Evolutionary conservation across 2,888 invertebrate species (phyloP), one percentile per base, ranked within the genome.

Genomic region (Phaonia tiefii): DNA sequence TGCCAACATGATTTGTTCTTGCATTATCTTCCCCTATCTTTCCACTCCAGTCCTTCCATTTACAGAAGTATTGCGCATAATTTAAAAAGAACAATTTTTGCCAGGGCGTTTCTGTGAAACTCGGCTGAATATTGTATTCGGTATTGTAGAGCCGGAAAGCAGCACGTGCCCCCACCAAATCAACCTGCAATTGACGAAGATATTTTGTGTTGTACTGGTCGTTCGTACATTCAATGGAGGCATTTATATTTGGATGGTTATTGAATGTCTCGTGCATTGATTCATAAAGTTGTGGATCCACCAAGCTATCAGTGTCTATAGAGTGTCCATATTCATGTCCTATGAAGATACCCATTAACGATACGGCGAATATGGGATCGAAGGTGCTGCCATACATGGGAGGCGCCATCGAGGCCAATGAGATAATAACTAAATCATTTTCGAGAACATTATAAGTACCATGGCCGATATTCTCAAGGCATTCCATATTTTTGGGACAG

Each of bases 11-110:
- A 71, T 78, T 80, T 2, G 89, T 67, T 2, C 90, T 87, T 13
- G 5, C 13, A 4, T 13, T 17, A 7, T 7, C 7, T 22, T 54
- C 54, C 5, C 25, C 13, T 31, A 3, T 8, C 31, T 5, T 8
- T 5, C 4, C 31, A 31, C 3, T 8, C 8, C 8, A 3, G 8
- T 3, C 8, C 31, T 3, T 5, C 3, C 31, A 5, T 31, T 31
- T 3, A 44, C 89, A 89, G 42, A 89, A 90, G 63, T 89, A 87
- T 17, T 90, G 89, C 0, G 89, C 89, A 15, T 85, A 13, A 44
- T 84, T 88, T 0, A 89, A 83, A 15, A 88, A 90, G 70, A 89
- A 89, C 0, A 86, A 70, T 3, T 86, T 82, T 17, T 83, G 80
- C 2, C 80, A 81, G 0, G 85, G 17, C 10, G 80, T 54, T 2